Conservation (phyloP, 2,888 invertebrate genomes). For the Microctonus brassicae region DNA sequence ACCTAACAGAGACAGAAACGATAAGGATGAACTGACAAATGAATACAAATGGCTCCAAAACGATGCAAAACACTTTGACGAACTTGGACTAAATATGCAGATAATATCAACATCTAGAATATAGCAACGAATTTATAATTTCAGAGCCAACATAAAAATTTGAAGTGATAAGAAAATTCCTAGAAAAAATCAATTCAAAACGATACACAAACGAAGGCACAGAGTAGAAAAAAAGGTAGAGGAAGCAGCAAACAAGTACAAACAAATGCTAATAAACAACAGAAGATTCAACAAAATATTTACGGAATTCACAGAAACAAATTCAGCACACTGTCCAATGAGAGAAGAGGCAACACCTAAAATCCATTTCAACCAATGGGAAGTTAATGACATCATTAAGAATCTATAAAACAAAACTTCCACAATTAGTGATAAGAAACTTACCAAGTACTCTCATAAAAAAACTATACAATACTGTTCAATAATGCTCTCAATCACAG, state of each 20-base stretch:
- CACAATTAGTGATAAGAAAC: constrained; percentile 35
- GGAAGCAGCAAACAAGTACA: no score
- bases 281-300: background rate
- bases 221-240: constrained; percentile 7
- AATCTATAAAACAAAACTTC: constrained; percentile 39
- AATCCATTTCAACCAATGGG: background rate
- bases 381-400: background rate
- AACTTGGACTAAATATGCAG: no score
- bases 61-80: no score
- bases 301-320: constrained; percentile 4
- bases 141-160: constrained; percentile 4
- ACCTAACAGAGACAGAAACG: no score
- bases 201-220: constrained; percentile 10
- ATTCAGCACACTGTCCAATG: background rate
- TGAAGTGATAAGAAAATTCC: constrained; percentile 9
- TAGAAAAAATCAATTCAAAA: constrained; percentile 35
- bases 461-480: constrained; percentile 14
- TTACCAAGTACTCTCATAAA: background rate
- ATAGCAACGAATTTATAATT: background rate
- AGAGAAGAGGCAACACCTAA: background rate
- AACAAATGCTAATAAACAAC: background rate
- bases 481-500: no score
- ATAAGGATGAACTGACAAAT: no score
- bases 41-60: no score
- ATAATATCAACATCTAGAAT: no score